phyloP scores from a whole-genome alignment of 2,797 vertebrate species.

The Tragopan temminckii region DNA sequence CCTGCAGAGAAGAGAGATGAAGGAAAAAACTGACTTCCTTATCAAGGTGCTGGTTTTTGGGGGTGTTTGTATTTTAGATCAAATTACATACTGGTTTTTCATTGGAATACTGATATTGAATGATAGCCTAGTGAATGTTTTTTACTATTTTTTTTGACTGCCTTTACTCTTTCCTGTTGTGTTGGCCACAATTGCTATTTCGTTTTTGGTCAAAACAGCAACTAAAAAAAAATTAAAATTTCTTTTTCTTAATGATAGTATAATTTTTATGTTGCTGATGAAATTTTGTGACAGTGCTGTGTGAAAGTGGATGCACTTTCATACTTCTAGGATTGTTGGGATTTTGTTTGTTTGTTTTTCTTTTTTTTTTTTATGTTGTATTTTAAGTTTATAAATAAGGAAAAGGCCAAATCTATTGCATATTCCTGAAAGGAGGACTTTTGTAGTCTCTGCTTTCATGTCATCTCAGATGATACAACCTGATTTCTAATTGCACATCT shows the following conservation, averaged over 20 bases:
- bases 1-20: slow-evolving; percentile 4
- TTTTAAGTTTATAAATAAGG: not conserved
- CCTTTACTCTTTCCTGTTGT: not conserved
- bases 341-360: accelerated
- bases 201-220: not conserved
- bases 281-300: not conserved
- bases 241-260: not conserved
- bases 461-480: not conserved
- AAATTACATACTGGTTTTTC: not conserved
- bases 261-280: not conserved
- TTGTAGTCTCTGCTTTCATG: not conserved
- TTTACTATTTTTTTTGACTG: not conserved
- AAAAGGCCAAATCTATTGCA: not conserved
- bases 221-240: not conserved
- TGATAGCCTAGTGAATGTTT: not conserved
- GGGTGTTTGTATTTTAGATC: not conserved
- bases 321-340: not conserved
- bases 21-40: not conserved
- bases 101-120: not conserved
- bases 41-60: not conserved
- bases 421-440: not conserved
- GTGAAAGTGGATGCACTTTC: not conserved
- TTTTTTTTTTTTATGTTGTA: not conserved
- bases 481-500: not conserved
- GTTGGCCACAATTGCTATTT: not conserved